These are phyloP conservation scores for Ophioninae sp. DNA, from an alignment of 2,888 invertebrate species.

Conservation along the genomic window DNA sequence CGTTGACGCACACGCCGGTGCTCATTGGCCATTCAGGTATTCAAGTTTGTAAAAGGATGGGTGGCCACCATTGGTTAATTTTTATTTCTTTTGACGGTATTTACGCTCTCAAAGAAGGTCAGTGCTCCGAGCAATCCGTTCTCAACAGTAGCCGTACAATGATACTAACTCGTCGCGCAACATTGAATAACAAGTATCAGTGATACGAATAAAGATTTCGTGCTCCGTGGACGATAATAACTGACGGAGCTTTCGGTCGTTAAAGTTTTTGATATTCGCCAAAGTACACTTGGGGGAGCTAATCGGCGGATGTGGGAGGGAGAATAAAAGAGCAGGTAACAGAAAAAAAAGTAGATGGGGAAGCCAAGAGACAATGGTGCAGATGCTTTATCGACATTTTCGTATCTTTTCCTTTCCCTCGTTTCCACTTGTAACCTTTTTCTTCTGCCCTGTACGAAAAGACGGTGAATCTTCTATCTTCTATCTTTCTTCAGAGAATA, in stretches of 20 bases:
- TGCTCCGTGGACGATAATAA: conserved; percentile 37
- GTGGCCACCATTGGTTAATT: no score
- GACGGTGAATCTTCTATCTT: conserved; percentile 22
- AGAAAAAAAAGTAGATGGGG: background rate
- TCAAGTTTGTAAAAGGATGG: no score
- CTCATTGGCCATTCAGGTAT: no score
- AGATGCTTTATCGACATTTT: conserved; percentile 49
- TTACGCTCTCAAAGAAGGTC: background rate
- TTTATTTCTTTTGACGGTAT: background rate
- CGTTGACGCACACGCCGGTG: no score
- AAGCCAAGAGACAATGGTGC: conserved; percentile 26
- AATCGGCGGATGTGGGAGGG: conserved; percentile 51
- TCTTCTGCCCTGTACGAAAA: conserved; percentile 7
- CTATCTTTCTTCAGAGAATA: background rate
- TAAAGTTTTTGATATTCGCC: conserved; percentile 61
- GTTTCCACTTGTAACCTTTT: conserved; percentile 44
- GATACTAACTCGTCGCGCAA: conserved; percentile 26
- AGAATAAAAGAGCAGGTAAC: conserved; percentile 1
- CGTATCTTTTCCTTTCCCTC: conserved; percentile 13
- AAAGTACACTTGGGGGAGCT: conserved; percentile 55
- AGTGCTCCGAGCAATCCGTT: background rate
- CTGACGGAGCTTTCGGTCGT: conserved; percentile 43
- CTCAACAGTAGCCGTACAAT: background rate
- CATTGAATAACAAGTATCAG: conserved; percentile 23
- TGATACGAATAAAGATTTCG: conserved; percentile 35